A percentile compares a stretch with the other conserved stretches of the same genome.
Evolutionary conservation across 2,797 vertebrate species (phyloP).

Genomic region (Mormyrus hasselquistii): DNA sequence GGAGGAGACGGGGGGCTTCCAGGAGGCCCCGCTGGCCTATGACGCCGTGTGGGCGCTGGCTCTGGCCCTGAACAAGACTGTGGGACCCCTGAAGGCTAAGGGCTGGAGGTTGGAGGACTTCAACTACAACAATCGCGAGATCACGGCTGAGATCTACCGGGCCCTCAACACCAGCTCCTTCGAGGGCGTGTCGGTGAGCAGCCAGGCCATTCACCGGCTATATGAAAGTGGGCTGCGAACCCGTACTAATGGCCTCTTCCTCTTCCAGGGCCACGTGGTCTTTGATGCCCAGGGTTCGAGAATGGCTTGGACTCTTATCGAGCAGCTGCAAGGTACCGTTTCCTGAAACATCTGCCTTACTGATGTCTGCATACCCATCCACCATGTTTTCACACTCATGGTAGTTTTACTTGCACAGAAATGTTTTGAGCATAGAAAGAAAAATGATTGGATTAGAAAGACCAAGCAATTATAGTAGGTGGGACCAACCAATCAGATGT

Average conservation of each 20-base stretch:
- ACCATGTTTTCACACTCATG: background rate
- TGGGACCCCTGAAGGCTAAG: constrained; percentile 72
- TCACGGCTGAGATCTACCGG: constrained; percentile 87
- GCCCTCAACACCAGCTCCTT: constrained; percentile 95
- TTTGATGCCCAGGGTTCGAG: constrained; percentile 95
- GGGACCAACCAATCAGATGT: background rate
- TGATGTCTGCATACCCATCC: background rate
- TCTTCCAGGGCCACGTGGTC: constrained; percentile 83
- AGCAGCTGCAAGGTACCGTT: constrained; percentile 81
- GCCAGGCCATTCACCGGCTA: background rate
- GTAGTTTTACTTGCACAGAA: background rate
- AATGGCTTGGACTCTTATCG: constrained; percentile 96
- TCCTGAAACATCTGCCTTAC: background rate
- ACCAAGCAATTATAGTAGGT: background rate
- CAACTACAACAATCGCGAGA: constrained; percentile 93
- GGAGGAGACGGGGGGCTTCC: constrained; percentile 87
- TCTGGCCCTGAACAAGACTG: constrained; percentile 88
- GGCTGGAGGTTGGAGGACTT: constrained; percentile 84
- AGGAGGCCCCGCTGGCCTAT: constrained; percentile 88
- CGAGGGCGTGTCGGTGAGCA: constrained; percentile 83
- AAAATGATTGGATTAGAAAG: background rate
- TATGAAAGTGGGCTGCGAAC: background rate
- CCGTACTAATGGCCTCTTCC: constrained; percentile 4
- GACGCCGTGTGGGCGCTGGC: constrained; percentile 93
- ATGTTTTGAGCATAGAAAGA: background rate